Evolutionary conservation across 2,888 invertebrate genomes (phyloP).

Genomic region (Erpobdella octoculata): DNA sequence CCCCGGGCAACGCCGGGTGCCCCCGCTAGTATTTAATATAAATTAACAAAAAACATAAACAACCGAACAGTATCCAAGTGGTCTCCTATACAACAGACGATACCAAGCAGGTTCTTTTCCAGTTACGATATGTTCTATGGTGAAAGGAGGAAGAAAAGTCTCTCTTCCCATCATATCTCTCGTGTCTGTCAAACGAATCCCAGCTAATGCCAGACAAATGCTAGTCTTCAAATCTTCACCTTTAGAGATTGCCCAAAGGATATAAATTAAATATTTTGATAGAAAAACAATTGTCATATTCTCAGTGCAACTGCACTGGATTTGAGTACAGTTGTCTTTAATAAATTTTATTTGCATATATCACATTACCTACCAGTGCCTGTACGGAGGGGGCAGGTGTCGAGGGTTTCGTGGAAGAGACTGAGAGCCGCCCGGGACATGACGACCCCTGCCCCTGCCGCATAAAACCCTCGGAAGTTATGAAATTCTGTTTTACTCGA

Average conservation of each 20-base stretch:
- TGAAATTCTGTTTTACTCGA: background rate
- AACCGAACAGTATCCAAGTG: slow-evolving; percentile 18
- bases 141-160: slow-evolving; percentile 13
- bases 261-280: background rate
- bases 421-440: background rate
- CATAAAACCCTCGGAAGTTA: slow-evolving; percentile 16
- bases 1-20: too few relatives aligned
- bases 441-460: slow-evolving; percentile 17
- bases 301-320: background rate
- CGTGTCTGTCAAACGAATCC: slow-evolving; percentile 5
- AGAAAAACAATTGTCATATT: background rate
- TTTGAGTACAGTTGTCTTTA: too few relatives aligned
- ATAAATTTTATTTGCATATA: too few relatives aligned
- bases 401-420: background rate
- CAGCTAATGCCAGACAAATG: slow-evolving; percentile 6
- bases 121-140: background rate
- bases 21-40: too few relatives aligned
- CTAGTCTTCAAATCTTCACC: slow-evolving; percentile 24
- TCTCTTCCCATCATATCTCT: slow-evolving; percentile 6
- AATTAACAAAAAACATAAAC: too few relatives aligned
- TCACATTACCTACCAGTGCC: slow-evolving; percentile 6
- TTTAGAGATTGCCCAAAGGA: background rate
- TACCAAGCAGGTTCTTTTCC: background rate
- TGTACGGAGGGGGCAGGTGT: slow-evolving; percentile 10
- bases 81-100: background rate